Base-by-base conservation (phyloP, 2,888 invertebrate genomes). In the Caradrina kadenii region DNA sequence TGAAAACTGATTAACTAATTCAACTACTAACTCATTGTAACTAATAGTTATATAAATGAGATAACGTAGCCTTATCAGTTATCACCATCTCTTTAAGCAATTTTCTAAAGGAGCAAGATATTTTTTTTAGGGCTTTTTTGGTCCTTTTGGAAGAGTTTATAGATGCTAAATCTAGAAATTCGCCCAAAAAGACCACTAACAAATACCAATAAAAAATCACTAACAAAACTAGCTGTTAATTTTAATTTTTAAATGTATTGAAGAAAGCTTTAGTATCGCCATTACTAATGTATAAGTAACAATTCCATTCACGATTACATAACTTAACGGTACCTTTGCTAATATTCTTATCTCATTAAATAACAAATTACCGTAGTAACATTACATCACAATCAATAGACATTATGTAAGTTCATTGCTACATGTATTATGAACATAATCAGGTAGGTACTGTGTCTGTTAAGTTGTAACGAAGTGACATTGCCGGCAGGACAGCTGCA, bases 381-480 rank as follows among this genome's bases (percentile, higher is more conserved):
- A 45, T 76, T 79, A 81, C 71, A 58, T 69, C 59, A 73, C 55
- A 54, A 35, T 71, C 72, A 58, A 55, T 67, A 19, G 45, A 26
- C 13, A 53, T 84, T 73, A 68, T 64, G 78, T 60, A 82, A 82
- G 54, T 17, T 15, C 54, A 45, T 85, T 82, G 76, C 70, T 69
- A 65, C 81, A 80, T 73, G 56, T 66, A 70, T 69, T 68, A 54
- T 73, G 76, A 77, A 81, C 48, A 72, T 68, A 80, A 83, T 80
- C 76, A 67, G 73, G 63, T 35, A 58, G 54, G 63, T 61, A 56
- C 55, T 6, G 63, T 45, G 45, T 64, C 45, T 59, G 73, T 76
- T 83, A 69, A 17, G 2, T 79, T 72, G 76, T 68, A 79, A 81
- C 67, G 22, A 49, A 56, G 35, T 64, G 55, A 66, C 65, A 54